Evolutionary conservation across 35 echinoderm and acorn worm genomes (phyloP), one percentile per base, ranked within the genome.

Genomic region (Stichopus chloronotus): DNA sequence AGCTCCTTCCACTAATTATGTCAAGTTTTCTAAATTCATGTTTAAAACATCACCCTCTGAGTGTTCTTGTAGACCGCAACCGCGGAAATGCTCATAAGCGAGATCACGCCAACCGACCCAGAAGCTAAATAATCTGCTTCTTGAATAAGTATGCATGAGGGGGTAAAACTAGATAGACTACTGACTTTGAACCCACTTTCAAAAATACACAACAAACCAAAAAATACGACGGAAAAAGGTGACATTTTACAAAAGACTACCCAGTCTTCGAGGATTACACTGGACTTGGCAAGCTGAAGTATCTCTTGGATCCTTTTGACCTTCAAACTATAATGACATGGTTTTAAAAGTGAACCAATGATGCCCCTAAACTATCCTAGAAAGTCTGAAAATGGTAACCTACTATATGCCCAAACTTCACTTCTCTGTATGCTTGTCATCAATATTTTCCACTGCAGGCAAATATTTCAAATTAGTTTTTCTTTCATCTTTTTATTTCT

Each of bases 1-100:
- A 43, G 22, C 69, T 74, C 22, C 14, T 74, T 74, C 69, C 69
- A 74, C 69, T 74, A 74, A 74, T 20, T 74, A 74, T 74, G 69
- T 22, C 69, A 74, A n/a, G 19, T 74, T 74, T 24, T 7, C 59
- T 14, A 14, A 74, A 74, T 74, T 74, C 69, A 74, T 74, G 69
- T 74, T 74, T 74, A 20, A 74, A 74, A 74, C 69, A 74, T 74
- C 22, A 74, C 1, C 69, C 69, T 74, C 19, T 20, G 12, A 74
- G 69, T 20, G 19, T 74, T 16, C 69, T 74, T 65, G 11, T 65
- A 65, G 22, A 74, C 69, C 69, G 2, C 17, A 74, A n/a, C 14
- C 5, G 22, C 22, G 22, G 69, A n/a, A 74, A 19, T 74, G 19
- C 69, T n/a, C 7, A 74, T 43, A 43, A 43, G 1, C 59, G 59